These are phyloP conservation scores for Plebejus argus DNA, from an alignment of 2,888 invertebrate genomes.

Conservation along the genomic window DNA sequence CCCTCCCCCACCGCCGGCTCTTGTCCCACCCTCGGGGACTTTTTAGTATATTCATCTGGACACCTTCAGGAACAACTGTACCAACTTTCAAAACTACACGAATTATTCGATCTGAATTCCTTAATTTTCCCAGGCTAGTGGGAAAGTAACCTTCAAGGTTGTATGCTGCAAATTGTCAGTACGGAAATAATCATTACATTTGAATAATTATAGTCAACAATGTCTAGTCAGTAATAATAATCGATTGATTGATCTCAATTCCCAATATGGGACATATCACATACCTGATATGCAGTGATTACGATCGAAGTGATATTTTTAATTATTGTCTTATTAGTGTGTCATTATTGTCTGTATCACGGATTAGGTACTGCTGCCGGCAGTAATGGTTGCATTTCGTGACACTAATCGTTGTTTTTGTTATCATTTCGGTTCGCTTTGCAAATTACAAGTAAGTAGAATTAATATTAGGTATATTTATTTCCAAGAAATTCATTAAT, in stretches of 20 bases:
- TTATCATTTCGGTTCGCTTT: neutral
- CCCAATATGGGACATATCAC: neutral
- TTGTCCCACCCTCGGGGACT: too few relatives aligned
- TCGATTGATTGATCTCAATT: slow-evolving; percentile 23
- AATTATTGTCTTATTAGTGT: slow-evolving; percentile 32
- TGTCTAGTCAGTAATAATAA: neutral
- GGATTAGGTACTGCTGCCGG: neutral
- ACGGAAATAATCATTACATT: neutral
- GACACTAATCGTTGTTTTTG: slow-evolving; percentile 2
- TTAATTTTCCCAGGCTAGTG: too few relatives aligned
- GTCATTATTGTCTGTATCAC: slow-evolving; percentile 24
- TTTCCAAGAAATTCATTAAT: neutral
- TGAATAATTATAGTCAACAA: too few relatives aligned
- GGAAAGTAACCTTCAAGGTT: neutral
- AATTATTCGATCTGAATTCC: too few relatives aligned
- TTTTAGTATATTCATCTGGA: too few relatives aligned
- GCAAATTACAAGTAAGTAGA: neutral
- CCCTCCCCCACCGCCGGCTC: too few relatives aligned
- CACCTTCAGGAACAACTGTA: too few relatives aligned
- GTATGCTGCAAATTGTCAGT: neutral
- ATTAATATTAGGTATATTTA: too few relatives aligned
- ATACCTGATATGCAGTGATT: slow-evolving; percentile 25
- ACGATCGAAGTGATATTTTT: slow-evolving; percentile 28
- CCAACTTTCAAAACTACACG: too few relatives aligned
- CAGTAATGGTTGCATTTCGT: slow-evolving; percentile 5